Evolutionary conservation across 2,888 invertebrate genomes (phyloP).

Genomic region (Iphiclides podalirius): DNA sequence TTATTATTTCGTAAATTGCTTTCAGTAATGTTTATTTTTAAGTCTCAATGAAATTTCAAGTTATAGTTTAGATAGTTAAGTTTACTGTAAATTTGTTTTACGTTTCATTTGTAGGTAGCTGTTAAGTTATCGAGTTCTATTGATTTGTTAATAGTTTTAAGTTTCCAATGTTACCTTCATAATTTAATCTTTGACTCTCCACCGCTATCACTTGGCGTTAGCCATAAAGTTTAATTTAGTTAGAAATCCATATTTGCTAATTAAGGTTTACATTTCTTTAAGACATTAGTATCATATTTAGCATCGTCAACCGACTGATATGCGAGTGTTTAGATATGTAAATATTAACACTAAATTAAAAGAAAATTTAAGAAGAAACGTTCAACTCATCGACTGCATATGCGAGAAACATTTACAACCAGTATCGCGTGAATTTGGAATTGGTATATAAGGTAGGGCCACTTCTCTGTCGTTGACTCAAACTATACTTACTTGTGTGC

Average conservation of each 20-base stretch:
- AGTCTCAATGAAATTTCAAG: no score
- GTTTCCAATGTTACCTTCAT: no score
- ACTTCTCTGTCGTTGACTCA: background rate
- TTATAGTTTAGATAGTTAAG: no score
- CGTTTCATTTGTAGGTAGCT: no score
- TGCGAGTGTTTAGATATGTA: slow-evolving; percentile 74
- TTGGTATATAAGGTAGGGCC: slow-evolving; percentile 21
- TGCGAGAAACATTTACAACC: background rate
- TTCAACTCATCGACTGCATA: background rate
- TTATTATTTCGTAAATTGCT: no score
- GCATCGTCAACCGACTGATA: slow-evolving; percentile 61
- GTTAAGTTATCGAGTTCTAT: no score
- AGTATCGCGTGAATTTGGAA: slow-evolving; percentile 8
- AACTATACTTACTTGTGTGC: background rate
- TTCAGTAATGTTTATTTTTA: no score
- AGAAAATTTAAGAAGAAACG: slow-evolving; percentile 38
- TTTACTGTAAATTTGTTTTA: no score
- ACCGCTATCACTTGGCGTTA: no score
- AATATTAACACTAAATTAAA: slow-evolving; percentile 62
- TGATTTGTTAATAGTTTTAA: no score
- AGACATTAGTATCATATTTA: slow-evolving; percentile 27
- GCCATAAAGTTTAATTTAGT: no score
- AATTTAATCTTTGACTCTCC: no score
- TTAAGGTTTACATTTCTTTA: slow-evolving; percentile 44
- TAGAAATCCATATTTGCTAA: slow-evolving; percentile 20